phyloP scores from a whole-genome alignment of 1,140 invertebrate genomes.

The Aphelinus atriplicis region DNA sequence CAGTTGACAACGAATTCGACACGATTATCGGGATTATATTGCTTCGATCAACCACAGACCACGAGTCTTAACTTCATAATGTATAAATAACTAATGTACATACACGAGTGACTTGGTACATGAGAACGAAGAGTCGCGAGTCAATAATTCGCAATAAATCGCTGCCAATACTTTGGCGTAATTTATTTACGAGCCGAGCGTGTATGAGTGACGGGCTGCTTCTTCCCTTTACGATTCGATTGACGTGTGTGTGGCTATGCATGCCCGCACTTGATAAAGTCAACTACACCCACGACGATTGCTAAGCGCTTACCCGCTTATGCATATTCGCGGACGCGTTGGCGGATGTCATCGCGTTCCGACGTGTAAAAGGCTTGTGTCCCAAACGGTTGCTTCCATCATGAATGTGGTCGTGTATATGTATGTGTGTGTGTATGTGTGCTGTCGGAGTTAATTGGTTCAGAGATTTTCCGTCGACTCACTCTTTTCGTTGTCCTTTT shows the following conservation, averaged over 20 bases:
- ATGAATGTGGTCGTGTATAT: too few relatives aligned
- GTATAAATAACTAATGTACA: background rate
- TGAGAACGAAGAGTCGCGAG: background rate
- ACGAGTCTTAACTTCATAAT: too few relatives aligned
- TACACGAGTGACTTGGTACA: background rate
- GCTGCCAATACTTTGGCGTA: background rate
- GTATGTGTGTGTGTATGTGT: too few relatives aligned
- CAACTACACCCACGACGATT: background rate
- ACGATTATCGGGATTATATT: background rate
- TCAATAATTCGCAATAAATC: background rate
- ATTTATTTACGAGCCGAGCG: conserved; percentile 10
- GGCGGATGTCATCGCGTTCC: background rate
- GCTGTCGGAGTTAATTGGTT: too few relatives aligned
- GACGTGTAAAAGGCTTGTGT: too few relatives aligned
- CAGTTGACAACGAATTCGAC: too few relatives aligned
- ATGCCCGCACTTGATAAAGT: too few relatives aligned
- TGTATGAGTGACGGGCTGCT: background rate
- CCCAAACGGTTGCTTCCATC: too few relatives aligned
- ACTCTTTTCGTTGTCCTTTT: too few relatives aligned
- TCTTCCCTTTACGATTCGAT: background rate
- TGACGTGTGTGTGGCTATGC: too few relatives aligned
- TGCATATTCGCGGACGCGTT: background rate
- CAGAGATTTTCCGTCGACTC: too few relatives aligned
- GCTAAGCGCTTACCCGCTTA: background rate
- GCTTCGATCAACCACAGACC: background rate